A percentile compares a stretch with the other conserved stretches of the same genome.
Evolutionary conservation across 1,140 invertebrate genomes (phyloP).

Genomic region (Musca domestica): DNA sequence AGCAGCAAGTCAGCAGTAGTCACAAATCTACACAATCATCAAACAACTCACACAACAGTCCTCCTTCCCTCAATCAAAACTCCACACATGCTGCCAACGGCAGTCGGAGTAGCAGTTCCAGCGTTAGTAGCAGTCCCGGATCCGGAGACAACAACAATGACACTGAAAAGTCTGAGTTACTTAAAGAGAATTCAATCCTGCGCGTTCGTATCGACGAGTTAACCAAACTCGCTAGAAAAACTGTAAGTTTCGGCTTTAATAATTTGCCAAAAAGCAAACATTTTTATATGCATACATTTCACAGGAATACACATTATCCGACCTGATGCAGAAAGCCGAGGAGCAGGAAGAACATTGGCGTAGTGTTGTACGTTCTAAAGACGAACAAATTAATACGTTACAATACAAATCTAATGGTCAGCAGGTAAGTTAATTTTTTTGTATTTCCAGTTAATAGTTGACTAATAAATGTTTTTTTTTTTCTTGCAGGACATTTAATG

Average conservation of each 20-base stretch:
- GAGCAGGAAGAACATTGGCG: constrained; percentile 52
- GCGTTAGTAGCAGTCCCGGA: constrained; percentile 15
- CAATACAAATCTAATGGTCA: constrained; percentile 48
- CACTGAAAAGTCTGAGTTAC: constrained; percentile 40
- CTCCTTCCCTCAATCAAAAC: constrained; percentile 21
- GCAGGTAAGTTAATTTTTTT: constrained; percentile 37
- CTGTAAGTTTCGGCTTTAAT: constrained; percentile 63
- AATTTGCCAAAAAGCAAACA: no score
- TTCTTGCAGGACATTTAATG: constrained; percentile 51
- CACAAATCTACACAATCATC: constrained; percentile 51
- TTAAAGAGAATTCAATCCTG: constrained; percentile 62
- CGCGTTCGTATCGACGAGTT: constrained; percentile 68
- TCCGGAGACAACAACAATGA: neutral
- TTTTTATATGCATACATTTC: constrained; percentile 13
- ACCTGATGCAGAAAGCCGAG: constrained; percentile 44
- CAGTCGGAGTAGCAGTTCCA: constrained; percentile 36
- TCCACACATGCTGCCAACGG: constrained; percentile 23
- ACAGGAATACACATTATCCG: constrained; percentile 46
- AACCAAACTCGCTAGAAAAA: constrained; percentile 72
- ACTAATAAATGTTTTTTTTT: constrained; percentile 1
- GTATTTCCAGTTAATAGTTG: neutral
- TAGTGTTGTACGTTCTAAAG: constrained; percentile 46
- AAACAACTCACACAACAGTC: constrained; percentile 43
- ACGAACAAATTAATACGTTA: constrained; percentile 45
- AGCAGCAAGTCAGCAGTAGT: constrained; percentile 41